Base-by-base conservation (phyloP, 2,113 vertebrate genomes). In the Notiomystis cincta region DNA sequence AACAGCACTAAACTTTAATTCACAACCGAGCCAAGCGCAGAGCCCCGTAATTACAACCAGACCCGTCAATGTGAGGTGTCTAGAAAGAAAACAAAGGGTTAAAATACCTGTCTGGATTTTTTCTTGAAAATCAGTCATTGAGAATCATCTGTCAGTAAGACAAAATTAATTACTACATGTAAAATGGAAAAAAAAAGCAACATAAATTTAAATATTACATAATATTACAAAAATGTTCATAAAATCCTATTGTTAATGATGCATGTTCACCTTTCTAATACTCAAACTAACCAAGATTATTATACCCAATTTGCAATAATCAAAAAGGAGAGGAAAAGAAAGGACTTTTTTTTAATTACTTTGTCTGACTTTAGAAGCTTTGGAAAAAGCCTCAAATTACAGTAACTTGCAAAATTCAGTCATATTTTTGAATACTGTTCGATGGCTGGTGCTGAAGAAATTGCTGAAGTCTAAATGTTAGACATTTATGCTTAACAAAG, bases 71-170 rank as follows among this genome's bases (percentile, higher is more conserved):
- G 84, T 16, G 85, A 95, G 24, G 33, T 83, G 92, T 91, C 70
- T 73, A 30, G 12, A 94, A 96, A 91, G 84, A 96, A 97, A 97
- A 91, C 45, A 76, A 97, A 97, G 78, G n/a, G 95, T 97, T 97
- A 95, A 97, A 97, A 94, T 97, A 98, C 98, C 97, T 98, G 95
- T 98, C 95, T 96, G 93, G 89, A 53, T 89, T 95, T 93, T 97
- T 95, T 97, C 96, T 97, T 95, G 97, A 96, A 96, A 97, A 97
- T 96, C 98, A 97, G 95, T 97, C 95, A 97, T 50, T 96, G 95
- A 96, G 96, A 98, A 97, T 97, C 98, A 97, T 98, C 97, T 98
- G 97, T 97, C 98, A 98, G 98, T 79, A 90, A 98, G 97, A 98
- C 89, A 98, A 97, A 98, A 98, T 97, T 97, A 97, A 98, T 98